Evolutionary conservation across 2,888 invertebrate genomes (phyloP).

Genomic region (Eilema griseolum): DNA sequence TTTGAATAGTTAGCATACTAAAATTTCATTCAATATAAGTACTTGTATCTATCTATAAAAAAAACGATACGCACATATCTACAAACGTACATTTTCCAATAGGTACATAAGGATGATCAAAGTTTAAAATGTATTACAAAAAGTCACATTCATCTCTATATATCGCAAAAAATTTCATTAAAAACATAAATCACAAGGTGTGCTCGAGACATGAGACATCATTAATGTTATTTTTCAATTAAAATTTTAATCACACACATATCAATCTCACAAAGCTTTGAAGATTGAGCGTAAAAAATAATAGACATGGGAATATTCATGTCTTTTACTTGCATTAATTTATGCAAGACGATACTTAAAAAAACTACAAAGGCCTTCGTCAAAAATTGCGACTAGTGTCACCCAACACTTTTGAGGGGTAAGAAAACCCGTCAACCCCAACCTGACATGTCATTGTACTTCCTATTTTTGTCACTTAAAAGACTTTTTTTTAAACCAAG

Average conservation of each 20-base stretch:
- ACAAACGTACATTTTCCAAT: not conserved
- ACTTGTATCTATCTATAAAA: no score
- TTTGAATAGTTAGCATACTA: no score
- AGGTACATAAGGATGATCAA: not conserved
- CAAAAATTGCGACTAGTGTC: constrained; percentile 81
- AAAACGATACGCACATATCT: not conserved
- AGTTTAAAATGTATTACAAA: not conserved
- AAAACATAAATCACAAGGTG: not conserved
- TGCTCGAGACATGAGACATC: constrained; percentile 24
- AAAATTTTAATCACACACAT: constrained; percentile 48
- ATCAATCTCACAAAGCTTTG: constrained; percentile 14
- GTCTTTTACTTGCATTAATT: constrained; percentile 77
- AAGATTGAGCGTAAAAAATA: constrained; percentile 49
- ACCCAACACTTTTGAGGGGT: constrained; percentile 80
- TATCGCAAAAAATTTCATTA: not conserved
- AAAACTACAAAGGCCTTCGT: constrained; percentile 75
- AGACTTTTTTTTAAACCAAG: constrained; percentile 72
- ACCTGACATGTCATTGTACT: constrained; percentile 83
- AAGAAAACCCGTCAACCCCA: constrained; percentile 75
- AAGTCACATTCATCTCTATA: not conserved
- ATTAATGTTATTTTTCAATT: constrained; percentile 59
- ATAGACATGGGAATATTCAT: constrained; percentile 85
- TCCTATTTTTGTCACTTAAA: constrained; percentile 83
- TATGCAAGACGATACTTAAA: constrained; percentile 82
- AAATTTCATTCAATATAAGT: no score